These are phyloP conservation scores for Petrocephalus microphthalmus DNA, from an alignment of 2,113 vertebrate genomes.

Conservation along the genomic window DNA sequence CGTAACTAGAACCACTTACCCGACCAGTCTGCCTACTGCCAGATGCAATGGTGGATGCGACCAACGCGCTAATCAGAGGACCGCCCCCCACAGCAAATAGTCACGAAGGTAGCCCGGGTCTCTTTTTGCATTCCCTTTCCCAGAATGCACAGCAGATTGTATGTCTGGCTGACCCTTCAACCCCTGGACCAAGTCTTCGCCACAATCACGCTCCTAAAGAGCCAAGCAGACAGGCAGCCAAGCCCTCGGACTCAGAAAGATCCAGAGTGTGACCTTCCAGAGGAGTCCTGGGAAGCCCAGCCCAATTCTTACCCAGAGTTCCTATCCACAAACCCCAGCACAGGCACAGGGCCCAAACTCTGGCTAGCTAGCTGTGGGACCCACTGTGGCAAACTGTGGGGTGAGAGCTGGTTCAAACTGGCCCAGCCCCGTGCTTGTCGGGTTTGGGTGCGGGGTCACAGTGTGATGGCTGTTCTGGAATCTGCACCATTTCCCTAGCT, in stretches of 20 bases:
- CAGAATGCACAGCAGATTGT: neutral
- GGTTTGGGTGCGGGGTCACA: no score
- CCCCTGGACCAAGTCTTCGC: neutral
- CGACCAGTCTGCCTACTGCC: neutral
- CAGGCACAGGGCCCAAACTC: neutral
- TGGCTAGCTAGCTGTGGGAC: no score
- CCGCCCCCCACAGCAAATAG: neutral
- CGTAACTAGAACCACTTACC: neutral
- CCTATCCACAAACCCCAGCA: conserved; percentile 25
- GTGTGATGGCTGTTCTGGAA: no score
- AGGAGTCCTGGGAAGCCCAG: neutral
- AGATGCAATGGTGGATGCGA: neutral
- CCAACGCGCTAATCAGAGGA: neutral
- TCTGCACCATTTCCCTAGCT: no score
- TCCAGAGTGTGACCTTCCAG: neutral
- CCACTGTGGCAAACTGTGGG: no score
- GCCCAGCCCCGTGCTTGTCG: no score
- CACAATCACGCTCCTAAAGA: neutral
- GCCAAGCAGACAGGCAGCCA: neutral
- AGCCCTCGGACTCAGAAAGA: neutral
- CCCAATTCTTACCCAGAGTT: neutral
- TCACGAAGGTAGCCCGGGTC: neutral
- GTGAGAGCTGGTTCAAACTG: no score
- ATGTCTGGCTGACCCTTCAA: neutral
- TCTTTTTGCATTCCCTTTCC: neutral